A percentile compares a stretch with the other conserved stretches of the same genome.
These are phyloP conservation scores for Tenthredo notha DNA, from an alignment of 2,888 invertebrate genomes.

Conservation along the genomic window DNA sequence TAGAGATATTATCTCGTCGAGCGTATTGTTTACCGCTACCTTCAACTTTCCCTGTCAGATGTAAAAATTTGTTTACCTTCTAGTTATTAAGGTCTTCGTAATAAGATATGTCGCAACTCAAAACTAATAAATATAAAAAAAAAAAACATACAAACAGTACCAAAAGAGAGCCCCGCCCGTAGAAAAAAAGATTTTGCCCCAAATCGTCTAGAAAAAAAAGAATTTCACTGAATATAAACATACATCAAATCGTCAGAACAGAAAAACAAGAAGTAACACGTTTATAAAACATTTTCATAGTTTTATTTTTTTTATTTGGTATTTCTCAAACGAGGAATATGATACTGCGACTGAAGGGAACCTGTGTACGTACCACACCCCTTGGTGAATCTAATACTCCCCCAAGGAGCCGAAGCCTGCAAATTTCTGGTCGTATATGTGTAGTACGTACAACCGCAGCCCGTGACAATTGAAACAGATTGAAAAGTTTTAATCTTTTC, in stretches of 20 bases:
- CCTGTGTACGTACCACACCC: not conserved
- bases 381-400: not conserved
- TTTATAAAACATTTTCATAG: not conserved
- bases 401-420: not conserved
- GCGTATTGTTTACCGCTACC: conserved; percentile 59
- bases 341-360: conserved; percentile 1
- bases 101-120: conserved; percentile 53
- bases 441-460: not conserved
- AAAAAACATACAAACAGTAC: not conserved
- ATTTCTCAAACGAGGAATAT: not conserved
- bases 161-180: conserved; percentile 38
- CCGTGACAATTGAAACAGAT: not conserved
- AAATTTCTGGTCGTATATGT: not conserved
- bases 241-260: not conserved
- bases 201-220: not conserved
- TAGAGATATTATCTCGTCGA: conserved; percentile 54
- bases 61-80: conserved; percentile 71
- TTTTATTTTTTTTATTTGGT: not conserved
- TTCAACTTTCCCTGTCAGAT: conserved; percentile 62
- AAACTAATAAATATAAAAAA: conserved; percentile 45
- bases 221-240: not conserved
- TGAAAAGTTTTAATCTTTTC: not conserved
- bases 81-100: conserved; percentile 66
- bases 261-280: not conserved
- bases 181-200: not conserved